A percentile compares a stretch with the other conserved stretches of the same genome.
phyloP scores from a whole-genome alignment of 2,797 vertebrate species.

The Girardinus metallicus region DNA sequence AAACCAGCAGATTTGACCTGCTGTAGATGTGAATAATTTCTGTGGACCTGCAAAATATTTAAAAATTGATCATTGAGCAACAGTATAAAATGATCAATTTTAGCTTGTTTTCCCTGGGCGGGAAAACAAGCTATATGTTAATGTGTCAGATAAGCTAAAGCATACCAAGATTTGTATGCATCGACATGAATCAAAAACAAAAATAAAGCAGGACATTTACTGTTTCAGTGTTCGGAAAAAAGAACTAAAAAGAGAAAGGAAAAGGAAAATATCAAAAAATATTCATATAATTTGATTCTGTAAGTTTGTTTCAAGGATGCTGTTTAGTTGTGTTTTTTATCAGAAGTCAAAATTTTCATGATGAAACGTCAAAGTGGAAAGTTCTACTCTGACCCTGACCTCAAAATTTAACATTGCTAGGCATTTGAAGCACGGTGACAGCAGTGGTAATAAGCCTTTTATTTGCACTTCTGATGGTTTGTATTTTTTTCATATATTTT shows the following conservation, averaged over 20 bases:
- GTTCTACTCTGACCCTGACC: neutral
- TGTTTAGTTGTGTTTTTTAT: neutral
- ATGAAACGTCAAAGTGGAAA: neutral
- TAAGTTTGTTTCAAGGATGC: neutral
- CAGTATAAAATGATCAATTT: neutral
- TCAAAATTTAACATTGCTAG: neutral
- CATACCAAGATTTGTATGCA: neutral
- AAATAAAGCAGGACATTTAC: neutral
- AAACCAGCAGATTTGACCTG: conserved; percentile 34
- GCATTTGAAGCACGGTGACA: neutral
- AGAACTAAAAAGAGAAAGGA: too few species aligned
- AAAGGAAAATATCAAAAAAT: neutral
- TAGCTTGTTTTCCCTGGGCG: too few species aligned
- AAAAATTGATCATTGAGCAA: conserved; percentile 13
- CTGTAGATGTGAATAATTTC: conserved; percentile 22
- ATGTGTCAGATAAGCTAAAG: neutral
- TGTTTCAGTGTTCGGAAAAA: neutral
- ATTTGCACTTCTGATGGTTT: neutral
- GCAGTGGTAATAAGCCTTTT: neutral
- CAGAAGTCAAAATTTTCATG: neutral
- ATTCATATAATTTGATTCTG: neutral
- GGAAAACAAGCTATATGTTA: neutral
- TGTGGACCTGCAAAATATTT: conserved; percentile 4
- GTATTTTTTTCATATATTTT: neutral
- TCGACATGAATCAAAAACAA: neutral